Base-by-base conservation (phyloP, 2,888 invertebrate genomes). In the Drosophila quinaria region DNA sequence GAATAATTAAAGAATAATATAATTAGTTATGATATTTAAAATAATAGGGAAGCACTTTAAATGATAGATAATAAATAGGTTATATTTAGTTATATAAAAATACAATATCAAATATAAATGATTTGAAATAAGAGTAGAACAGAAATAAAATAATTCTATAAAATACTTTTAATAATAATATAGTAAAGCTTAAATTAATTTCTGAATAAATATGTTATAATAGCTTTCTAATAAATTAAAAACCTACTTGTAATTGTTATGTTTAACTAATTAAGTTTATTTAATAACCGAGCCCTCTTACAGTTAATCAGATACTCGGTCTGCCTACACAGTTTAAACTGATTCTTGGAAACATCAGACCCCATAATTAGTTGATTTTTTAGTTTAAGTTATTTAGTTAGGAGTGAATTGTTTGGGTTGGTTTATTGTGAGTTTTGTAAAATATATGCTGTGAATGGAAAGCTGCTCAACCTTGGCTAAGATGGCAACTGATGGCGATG, bases 401-500 rank as follows among this genome's bases (percentile, higher is more conserved):
- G n/a, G 11, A 15, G 22, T 9, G 44, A 22, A 44, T n/a, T 11
- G 10, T 10, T 8, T n/a, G 25, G n/a, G 25, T 37, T 41, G 25
- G 5, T 25, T 25, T 25, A 25, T 29, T 49, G 35, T 37, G 60
- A 46, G 44, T 55, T 35, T 41, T 9, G 49, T 68, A n/a, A 39
- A 9, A 13, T 31, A 39, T 31, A 39, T 44, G 19, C 25, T 29
- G 50, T 10, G 37, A 11, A 35, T 54, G 55, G 50, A 4, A 29
- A 41, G 47, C 25, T 10, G 35, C 46, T 46, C 29, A 55, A 42
- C 8, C 13, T 35, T 19, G 35, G 11, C 41, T 37, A 22, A 58
- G 17, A 9, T 64, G n/a, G 31, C 39, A 52, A 31, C 13, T 10
- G 17, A 19, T 54, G 59, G 51, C 25, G 22, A 51, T 56, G 50